Base-by-base conservation (phyloP, 1,140 invertebrate species). In the Nylanderia fulva region DNA sequence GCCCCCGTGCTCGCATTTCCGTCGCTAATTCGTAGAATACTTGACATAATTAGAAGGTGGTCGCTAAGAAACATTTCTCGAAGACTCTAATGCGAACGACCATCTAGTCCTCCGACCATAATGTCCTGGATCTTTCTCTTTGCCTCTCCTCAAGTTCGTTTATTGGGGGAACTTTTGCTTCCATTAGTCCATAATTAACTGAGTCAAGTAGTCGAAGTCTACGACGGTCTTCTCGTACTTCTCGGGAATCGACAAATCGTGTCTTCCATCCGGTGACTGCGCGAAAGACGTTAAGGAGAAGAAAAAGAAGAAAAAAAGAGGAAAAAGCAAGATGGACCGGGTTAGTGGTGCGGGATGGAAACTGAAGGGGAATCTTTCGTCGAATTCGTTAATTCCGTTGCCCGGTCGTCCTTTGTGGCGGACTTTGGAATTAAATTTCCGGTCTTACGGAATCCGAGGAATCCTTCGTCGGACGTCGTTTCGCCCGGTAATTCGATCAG, bases 401-500 rank as follows among this genome's bases (percentile, higher is more conserved):
- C 66, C 52, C 42, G 36, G 60, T 75, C 71, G 79, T 60, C 58
- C 89, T 90, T 86, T 90, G 86, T 84, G 75, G 68, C 54, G 33
- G 48, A 52, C 48, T 86, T 84, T 39, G 85, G 80, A 90, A 91
- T 90, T 63, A 90, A 91, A 91, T 86, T 91, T 88, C 90, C 71
- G 85, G 77, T 84, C 60, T 71, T 82, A 75, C 82, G 80, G 80
- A 90, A 90, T 91, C 74, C 84, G 8, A 58, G 63, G 82, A 90
- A 88, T 89, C 84, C 87, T 85, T 76, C 86, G 82, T 15, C 72
- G 52, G 84, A 72, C 64, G 71, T 74, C 88, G 69, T 61, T 66
- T 56, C 58, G 79, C 39, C 54, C 56, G 76, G 77, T 91, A 91
- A 91, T 88, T 91, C 86, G 82, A 91, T 88, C 88, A 85, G 82